Conservation (phyloP, 2,113 vertebrate genomes). For the Pedionomus torquatus region DNA sequence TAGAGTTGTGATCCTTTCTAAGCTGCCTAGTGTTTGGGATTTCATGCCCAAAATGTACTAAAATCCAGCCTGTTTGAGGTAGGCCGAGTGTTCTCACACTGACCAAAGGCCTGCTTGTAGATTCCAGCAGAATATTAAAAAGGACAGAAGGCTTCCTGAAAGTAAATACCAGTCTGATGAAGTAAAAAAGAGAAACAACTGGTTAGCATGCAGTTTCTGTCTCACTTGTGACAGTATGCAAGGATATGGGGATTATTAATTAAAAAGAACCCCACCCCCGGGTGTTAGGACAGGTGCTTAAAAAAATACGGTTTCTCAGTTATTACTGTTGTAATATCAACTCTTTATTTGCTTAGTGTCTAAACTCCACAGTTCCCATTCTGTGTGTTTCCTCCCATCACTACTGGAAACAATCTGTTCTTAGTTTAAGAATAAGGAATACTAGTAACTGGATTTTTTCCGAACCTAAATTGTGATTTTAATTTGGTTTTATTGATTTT, state of each 20-base stretch:
- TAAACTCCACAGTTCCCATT: neutral
- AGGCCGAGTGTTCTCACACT: neutral
- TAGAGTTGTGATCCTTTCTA: fast-evolving
- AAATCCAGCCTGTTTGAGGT: neutral
- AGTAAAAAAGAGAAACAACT: neutral
- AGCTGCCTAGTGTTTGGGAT: neutral
- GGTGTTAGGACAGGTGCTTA: neutral
- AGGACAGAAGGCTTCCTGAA: neutral
- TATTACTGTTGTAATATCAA: neutral
- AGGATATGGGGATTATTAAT: neutral
- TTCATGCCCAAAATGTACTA: neutral
- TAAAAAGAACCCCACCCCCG: neutral
- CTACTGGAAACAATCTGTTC: neutral
- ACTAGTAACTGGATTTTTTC: neutral
- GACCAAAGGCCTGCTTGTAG: neutral
- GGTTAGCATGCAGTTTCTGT: neutral
- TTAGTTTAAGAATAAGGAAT: neutral
- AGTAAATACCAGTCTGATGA: neutral
- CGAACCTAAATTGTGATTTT: neutral
- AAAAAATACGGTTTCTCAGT: neutral
- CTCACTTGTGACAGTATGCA: neutral
- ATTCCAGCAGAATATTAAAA: neutral
- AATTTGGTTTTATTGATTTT: neutral
- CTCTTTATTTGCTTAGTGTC: neutral
- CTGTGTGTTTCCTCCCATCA: neutral